Conservation (phyloP, 1,140 invertebrate genomes). For the Psix sp. region DNA sequence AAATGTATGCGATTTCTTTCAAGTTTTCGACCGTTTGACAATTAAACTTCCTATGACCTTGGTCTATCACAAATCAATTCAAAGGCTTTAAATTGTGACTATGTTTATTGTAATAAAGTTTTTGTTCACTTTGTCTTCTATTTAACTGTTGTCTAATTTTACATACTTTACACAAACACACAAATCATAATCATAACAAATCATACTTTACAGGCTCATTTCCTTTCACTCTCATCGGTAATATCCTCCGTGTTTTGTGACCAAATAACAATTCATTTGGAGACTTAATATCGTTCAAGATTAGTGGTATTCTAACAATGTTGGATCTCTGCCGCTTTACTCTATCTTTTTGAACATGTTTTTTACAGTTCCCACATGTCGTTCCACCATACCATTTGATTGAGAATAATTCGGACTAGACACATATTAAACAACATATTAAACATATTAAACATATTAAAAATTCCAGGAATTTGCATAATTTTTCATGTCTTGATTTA, state of each 20-base stretch:
- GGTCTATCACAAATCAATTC: slow-evolving; percentile 42
- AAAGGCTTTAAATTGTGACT: no score
- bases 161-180: no score
- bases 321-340: slow-evolving; percentile 17
- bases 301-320: slow-evolving; percentile 18
- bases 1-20: slow-evolving; percentile 26
- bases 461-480: slow-evolving; percentile 39
- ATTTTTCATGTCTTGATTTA: slow-evolving; percentile 17
- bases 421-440: no score
- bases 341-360: slow-evolving; percentile 23
- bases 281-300: slow-evolving; percentile 7
- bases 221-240: slow-evolving; percentile 10
- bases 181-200: no score
- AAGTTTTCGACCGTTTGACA: slow-evolving; percentile 22
- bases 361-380: slow-evolving; percentile 18
- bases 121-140: slow-evolving; percentile 12
- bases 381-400: slow-evolving; percentile 39
- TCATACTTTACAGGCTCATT: background rate
- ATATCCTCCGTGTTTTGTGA: slow-evolving; percentile 16
- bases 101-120: no score
- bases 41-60: slow-evolving; percentile 37
- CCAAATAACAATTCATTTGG: slow-evolving; percentile 24
- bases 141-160: slow-evolving; percentile 12
- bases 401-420: slow-evolving; percentile 31
- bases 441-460: slow-evolving; percentile 1